Percentiles rank a stretch among this genome's conserved stretches.
phyloP scores from a whole-genome alignment of 2,113 vertebrate species.

The Verasper variegatus region DNA sequence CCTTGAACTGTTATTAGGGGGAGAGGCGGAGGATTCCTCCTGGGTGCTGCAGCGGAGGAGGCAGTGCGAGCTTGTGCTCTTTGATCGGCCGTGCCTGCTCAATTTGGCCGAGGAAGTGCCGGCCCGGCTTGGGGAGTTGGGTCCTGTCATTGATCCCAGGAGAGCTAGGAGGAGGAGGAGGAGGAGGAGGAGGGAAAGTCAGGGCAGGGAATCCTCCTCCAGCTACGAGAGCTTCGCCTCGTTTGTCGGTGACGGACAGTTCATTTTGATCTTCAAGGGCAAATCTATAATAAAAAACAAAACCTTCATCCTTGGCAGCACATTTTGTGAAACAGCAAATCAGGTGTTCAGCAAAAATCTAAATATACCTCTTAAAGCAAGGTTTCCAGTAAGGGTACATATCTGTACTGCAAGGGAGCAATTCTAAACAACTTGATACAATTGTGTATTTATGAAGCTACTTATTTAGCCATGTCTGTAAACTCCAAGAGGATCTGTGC shows the following conservation, averaged over 20 bases:
- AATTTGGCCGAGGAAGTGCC: constrained; percentile 81
- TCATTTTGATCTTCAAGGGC: constrained; percentile 43
- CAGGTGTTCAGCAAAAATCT: too few species aligned
- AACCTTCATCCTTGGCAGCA: neutral
- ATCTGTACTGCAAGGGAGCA: too few species aligned
- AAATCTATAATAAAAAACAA: constrained; percentile 23
- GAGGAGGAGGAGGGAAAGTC: constrained; percentile 34
- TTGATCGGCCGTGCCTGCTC: constrained; percentile 86
- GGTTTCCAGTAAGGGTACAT: too few species aligned
- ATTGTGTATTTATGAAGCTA: too few species aligned
- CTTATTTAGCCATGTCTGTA: too few species aligned
- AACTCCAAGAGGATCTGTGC: too few species aligned
- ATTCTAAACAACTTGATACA: too few species aligned
- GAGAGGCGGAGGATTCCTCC: constrained; percentile 52
- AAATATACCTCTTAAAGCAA: too few species aligned
- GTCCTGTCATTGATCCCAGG: constrained; percentile 85
- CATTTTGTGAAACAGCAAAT: too few species aligned
- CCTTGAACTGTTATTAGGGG: constrained; percentile 79
- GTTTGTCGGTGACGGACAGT: neutral
- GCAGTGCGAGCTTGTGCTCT: constrained; percentile 85
- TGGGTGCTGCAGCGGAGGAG: constrained; percentile 66
- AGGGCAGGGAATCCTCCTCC: constrained; percentile 38
- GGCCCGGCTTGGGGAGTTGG: constrained; percentile 74
- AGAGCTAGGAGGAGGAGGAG: constrained; percentile 25
- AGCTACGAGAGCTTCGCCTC: constrained; percentile 34